These are phyloP conservation scores for Notolabrus celidotus DNA, from an alignment of 2,797 vertebrate species.

Conservation along the genomic window DNA sequence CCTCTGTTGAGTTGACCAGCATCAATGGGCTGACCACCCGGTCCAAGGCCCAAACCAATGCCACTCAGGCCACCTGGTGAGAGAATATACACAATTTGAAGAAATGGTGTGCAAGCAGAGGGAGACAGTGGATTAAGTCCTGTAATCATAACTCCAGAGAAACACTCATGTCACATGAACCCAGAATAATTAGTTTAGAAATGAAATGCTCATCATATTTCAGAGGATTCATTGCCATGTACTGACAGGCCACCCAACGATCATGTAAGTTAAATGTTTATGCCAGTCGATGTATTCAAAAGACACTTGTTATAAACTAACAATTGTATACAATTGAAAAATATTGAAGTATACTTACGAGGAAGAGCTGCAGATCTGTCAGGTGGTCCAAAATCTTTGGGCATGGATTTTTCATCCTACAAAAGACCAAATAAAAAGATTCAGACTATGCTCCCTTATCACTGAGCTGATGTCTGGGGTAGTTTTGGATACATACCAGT, in stretches of 20 bases:
- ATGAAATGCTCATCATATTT: too few relatives aligned
- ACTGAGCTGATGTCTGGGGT: neutral
- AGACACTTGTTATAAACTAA: too few relatives aligned
- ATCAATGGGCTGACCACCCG: constrained; percentile 97
- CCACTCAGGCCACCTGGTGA: constrained; percentile 94
- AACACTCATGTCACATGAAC: too few relatives aligned
- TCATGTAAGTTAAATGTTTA: too few relatives aligned
- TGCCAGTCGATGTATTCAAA: too few relatives aligned
- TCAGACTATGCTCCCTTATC: fast-evolving
- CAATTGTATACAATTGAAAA: neutral
- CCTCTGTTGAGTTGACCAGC: constrained; percentile 94
- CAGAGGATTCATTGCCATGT: too few relatives aligned
- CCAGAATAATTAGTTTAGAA: too few relatives aligned
- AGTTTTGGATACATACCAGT: constrained; percentile 87
- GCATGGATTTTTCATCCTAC: constrained; percentile 96
- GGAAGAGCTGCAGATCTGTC: constrained; percentile 93
- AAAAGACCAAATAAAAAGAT: constrained; percentile 1
- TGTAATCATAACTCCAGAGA: too few relatives aligned
- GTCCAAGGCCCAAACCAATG: constrained; percentile 95
- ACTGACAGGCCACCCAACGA: too few relatives aligned
- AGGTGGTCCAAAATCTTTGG: constrained; percentile 95
- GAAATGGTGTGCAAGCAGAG: neutral
- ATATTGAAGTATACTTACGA: constrained; percentile 85
- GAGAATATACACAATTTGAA: neutral
- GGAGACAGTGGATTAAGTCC: too few relatives aligned